Percentiles rank a stretch among this genome's conserved stretches.
Evolutionary conservation across 2,113 vertebrate species (phyloP).

Genomic region (Porphyrio hochstetteri): DNA sequence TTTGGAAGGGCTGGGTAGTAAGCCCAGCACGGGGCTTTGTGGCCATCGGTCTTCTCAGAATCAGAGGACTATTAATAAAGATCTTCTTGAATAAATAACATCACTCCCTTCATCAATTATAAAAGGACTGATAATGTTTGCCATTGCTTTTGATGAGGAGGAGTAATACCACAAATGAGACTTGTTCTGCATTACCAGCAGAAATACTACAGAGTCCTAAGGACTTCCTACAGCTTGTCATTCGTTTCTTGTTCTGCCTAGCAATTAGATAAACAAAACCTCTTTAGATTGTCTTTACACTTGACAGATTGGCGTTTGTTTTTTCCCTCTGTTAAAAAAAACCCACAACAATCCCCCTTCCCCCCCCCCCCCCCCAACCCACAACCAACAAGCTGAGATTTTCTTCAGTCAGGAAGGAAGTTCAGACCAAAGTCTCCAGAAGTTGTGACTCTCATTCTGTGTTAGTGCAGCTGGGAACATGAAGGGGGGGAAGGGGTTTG

Average conservation of each 20-base stretch:
- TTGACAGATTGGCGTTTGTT: slow-evolving; percentile 22
- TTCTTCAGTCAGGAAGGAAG: neutral
- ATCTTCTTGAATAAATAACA: neutral
- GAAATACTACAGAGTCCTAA: neutral
- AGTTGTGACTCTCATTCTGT: neutral
- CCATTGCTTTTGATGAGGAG: neutral
- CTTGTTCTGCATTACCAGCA: neutral
- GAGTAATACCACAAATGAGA: neutral
- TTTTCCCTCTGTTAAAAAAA: neutral
- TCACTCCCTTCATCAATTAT: neutral
- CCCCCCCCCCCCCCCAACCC: too few relatives aligned
- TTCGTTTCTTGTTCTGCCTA: slow-evolving; percentile 1
- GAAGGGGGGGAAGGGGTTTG: neutral
- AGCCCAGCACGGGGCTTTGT: rapidly evolving
- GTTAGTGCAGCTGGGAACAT: rapidly evolving
- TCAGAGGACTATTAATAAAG: neutral
- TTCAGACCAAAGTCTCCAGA: neutral
- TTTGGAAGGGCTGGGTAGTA: neutral
- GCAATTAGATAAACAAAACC: slow-evolving; percentile 8
- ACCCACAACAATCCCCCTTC: too few relatives aligned
- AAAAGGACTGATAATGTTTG: neutral
- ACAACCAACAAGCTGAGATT: neutral
- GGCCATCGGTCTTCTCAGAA: neutral
- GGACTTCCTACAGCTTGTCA: neutral
- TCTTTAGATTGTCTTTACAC: neutral